These are phyloP conservation scores for Drosophila arizonae DNA, from an alignment of 1,140 invertebrate genomes.

Conservation along the genomic window DNA sequence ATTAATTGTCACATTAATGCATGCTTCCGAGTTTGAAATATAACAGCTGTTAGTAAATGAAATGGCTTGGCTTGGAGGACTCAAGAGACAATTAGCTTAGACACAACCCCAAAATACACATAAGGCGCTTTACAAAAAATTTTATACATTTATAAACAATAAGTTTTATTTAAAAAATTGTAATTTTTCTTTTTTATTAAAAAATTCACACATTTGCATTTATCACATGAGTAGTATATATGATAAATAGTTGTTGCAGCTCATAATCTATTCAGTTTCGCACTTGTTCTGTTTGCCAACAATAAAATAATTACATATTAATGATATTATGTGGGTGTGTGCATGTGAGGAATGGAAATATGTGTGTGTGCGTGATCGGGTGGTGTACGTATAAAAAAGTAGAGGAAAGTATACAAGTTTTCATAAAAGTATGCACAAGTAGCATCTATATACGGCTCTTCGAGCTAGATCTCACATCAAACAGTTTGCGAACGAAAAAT, in stretches of 20 bases:
- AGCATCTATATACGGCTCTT: conserved; percentile 71
- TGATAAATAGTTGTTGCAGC: conserved; percentile 35
- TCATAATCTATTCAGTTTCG: conserved; percentile 55
- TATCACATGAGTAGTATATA: conserved; percentile 49
- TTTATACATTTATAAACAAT: conserved; percentile 29
- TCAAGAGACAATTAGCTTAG: conserved; percentile 2
- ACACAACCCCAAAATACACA: conserved; percentile 15
- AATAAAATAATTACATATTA: conserved; percentile 43
- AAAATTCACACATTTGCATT: conserved; percentile 43
- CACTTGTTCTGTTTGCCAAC: conserved; percentile 63
- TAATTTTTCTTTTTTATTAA: background rate
- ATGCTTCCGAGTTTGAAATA: no score
- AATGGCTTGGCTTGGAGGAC: no score
- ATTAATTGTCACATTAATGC: no score
- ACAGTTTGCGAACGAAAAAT: conserved; percentile 94
- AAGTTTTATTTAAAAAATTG: conserved; percentile 39
- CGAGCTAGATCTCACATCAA: conserved; percentile 86
- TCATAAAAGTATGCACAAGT: conserved; percentile 24
- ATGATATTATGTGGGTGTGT: conserved; percentile 22
- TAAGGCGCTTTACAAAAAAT: conserved; percentile 7
- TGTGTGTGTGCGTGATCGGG: background rate
- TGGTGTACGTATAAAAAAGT: conserved; percentile 22
- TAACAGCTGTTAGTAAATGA: no score
- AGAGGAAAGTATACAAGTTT: conserved; percentile 16
- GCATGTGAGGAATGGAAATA: background rate